Percentiles rank a stretch among this genome's conserved stretches.
Evolutionary conservation across 2,888 invertebrate genomes (phyloP).

Genomic region (Ommatoiulus sabulosus): DNA sequence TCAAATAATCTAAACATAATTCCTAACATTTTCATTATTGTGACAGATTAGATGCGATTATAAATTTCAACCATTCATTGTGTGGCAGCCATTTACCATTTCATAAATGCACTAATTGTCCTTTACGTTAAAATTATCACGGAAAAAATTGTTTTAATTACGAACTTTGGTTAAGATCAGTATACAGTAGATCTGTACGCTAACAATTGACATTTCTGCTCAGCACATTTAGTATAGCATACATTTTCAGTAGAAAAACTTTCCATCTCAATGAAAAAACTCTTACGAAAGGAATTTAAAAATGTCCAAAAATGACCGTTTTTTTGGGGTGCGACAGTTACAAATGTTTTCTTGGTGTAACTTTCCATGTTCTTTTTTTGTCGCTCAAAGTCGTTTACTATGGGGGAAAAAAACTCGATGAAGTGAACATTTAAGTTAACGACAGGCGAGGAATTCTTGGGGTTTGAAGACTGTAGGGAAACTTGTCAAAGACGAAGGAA

Average conservation of each 20-base stretch:
- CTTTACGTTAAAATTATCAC: no score
- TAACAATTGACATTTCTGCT: no score
- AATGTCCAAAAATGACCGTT: conserved; percentile 5
- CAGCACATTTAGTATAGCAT: no score
- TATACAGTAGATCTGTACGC: no score
- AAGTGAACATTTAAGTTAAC: conserved; percentile 40
- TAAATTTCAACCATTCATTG: no score
- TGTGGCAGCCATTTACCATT: no score
- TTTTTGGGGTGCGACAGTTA: conserved; percentile 4
- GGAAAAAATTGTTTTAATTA: no score
- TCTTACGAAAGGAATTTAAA: neutral
- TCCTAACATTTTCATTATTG: no score
- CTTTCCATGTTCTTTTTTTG: conserved; percentile 42
- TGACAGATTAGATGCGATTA: no score
- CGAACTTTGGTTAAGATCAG: no score
- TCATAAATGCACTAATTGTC: no score
- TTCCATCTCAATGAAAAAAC: neutral
- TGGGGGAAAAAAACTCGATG: conserved; percentile 24
- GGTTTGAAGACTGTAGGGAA: neutral
- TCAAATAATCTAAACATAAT: no score
- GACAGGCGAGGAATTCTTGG: conserved; percentile 39
- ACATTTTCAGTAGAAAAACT: neutral
- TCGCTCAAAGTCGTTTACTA: neutral
- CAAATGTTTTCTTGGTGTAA: conserved; percentile 31
- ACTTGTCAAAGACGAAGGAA: neutral